These are phyloP conservation scores for Amblyteles armatorius DNA, from an alignment of 2,888 invertebrate genomes.

Conservation along the genomic window DNA sequence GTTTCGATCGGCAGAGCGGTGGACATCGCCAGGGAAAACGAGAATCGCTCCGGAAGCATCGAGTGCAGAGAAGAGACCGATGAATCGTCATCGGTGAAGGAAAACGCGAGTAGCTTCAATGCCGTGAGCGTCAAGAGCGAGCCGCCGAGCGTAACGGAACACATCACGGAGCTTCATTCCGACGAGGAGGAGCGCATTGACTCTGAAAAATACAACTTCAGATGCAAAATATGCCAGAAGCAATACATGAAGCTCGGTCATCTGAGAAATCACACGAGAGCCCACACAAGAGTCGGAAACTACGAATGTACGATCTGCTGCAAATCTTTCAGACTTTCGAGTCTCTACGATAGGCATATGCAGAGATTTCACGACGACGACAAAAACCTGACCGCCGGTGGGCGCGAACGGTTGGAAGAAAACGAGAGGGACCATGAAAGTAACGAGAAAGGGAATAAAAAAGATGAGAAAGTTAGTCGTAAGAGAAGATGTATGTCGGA, in stretches of 20 bases:
- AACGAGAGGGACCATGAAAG: neutral
- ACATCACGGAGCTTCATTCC: neutral
- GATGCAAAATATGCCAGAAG: slow-evolving; percentile 76
- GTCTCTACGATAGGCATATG: slow-evolving; percentile 74
- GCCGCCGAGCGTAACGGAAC: slow-evolving; percentile 26
- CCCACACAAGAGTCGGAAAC: slow-evolving; percentile 68
- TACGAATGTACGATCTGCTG: slow-evolving; percentile 74
- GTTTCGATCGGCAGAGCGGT: neutral
- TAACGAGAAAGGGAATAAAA: neutral
- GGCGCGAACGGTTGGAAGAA: neutral
- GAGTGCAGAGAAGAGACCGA: neutral
- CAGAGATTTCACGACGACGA: slow-evolving; percentile 70
- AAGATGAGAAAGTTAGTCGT: neutral
- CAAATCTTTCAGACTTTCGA: slow-evolving; percentile 73
- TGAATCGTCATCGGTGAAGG: neutral
- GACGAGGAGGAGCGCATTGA: slow-evolving; percentile 1
- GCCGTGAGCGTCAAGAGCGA: slow-evolving; percentile 23
- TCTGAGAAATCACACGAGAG: slow-evolving; percentile 76
- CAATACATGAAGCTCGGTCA: slow-evolving; percentile 74
- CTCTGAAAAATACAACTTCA: slow-evolving; percentile 65
- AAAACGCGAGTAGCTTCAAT: slow-evolving; percentile 13
- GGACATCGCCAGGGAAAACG: neutral
- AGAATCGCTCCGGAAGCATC: neutral
- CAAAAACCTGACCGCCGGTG: neutral
- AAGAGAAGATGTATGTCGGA: slow-evolving; percentile 9